phyloP scores from a whole-genome alignment of 2,113 vertebrate genomes.

The Heterochromis multidens region DNA sequence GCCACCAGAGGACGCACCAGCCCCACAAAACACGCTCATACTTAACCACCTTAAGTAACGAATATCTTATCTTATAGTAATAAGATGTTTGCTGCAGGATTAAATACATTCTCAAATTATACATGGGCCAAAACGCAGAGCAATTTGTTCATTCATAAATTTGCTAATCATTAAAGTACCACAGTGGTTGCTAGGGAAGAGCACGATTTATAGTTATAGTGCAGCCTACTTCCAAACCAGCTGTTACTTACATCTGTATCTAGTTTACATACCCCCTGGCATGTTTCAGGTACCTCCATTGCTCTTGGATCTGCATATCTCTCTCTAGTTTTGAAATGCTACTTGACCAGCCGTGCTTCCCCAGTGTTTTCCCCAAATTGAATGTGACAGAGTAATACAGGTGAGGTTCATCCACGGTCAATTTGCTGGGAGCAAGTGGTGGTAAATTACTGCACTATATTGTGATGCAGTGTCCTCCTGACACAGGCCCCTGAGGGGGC shows the following conservation, averaged over 20 bases:
- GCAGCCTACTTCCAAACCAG: neutral
- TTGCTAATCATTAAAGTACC: neutral
- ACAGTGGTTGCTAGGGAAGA: neutral
- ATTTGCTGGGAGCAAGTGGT: slow-evolving; percentile 44
- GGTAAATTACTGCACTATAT: slow-evolving; percentile 56
- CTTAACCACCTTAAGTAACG: neutral
- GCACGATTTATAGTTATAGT: neutral
- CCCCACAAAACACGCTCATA: neutral
- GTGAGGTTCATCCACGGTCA: slow-evolving; percentile 41
- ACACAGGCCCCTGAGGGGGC: neutral
- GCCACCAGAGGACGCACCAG: slow-evolving; percentile 37
- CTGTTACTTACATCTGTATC: neutral
- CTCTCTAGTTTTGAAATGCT: neutral
- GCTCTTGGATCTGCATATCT: neutral
- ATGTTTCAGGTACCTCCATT: neutral
- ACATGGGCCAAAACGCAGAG: neutral
- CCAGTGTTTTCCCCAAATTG: slow-evolving; percentile 40
- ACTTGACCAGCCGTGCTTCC: neutral
- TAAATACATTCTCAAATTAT: neutral
- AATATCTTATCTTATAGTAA: no score
- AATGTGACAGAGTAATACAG: slow-evolving; percentile 58
- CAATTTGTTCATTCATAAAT: neutral
- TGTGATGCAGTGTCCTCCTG: slow-evolving; percentile 35
- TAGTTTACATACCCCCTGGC: neutral
- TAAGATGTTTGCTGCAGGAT: neutral